These are phyloP conservation scores for Bryconaethiops microstoma DNA, from an alignment of 2,797 vertebrate species.

Conservation along the genomic window DNA sequence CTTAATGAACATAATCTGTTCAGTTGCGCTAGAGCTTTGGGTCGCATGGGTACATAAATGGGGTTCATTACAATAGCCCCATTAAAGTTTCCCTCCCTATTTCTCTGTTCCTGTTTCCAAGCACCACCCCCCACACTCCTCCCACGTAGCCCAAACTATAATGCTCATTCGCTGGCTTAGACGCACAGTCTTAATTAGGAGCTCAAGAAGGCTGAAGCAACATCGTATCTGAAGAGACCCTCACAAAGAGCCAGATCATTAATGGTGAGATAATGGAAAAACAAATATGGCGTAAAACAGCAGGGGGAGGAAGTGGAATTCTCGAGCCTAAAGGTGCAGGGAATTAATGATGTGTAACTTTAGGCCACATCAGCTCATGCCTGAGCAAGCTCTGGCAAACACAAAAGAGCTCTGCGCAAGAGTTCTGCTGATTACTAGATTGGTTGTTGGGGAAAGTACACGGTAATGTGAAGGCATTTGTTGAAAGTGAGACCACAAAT, in stretches of 20 bases:
- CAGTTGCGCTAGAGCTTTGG: slow-evolving; percentile 13
- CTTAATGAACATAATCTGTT: slow-evolving; percentile 37
- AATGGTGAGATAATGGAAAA: slow-evolving; percentile 35
- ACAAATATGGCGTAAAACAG: slow-evolving; percentile 41
- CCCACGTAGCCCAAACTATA: not conserved
- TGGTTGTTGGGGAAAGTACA: not conserved
- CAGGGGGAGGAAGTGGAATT: slow-evolving; percentile 7
- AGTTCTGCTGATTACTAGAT: not conserved
- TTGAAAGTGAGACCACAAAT: not conserved
- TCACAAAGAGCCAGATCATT: slow-evolving; percentile 35
- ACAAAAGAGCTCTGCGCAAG: not conserved
- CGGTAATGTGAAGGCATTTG: not conserved
- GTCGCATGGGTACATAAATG: slow-evolving; percentile 10
- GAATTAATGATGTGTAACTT: slow-evolving; percentile 35
- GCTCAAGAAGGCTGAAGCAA: slow-evolving; percentile 8
- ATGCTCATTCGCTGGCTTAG: not conserved
- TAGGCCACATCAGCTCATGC: slow-evolving; percentile 5
- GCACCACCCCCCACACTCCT: not conserved
- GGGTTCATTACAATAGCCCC: slow-evolving; percentile 19
- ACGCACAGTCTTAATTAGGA: slow-evolving; percentile 36
- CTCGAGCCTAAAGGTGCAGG: slow-evolving; percentile 3
- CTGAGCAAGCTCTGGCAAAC: not conserved
- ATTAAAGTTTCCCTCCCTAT: not conserved
- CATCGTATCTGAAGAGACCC: not conserved
- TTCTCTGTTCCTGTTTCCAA: not conserved